Conservation (phyloP, 2,888 invertebrate genomes). For the Drosophila flavopinicola region DNA sequence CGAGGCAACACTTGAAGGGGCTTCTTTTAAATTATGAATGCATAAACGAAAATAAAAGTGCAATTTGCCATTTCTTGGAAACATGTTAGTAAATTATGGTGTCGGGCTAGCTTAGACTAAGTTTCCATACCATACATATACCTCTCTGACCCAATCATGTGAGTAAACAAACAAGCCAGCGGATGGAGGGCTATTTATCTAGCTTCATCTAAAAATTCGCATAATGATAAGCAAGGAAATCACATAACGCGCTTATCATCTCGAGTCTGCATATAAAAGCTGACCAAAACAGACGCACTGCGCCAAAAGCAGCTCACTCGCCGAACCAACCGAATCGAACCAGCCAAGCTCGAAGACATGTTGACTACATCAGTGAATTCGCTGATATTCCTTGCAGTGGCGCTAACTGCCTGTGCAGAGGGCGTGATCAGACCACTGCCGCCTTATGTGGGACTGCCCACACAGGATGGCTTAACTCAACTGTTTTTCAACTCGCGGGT, state of each 20-base stretch:
- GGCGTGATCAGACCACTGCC: slow-evolving; percentile 55
- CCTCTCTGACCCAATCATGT: slow-evolving; percentile 4
- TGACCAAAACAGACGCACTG: slow-evolving; percentile 53
- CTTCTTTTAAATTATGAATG: slow-evolving; percentile 2
- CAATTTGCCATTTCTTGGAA: slow-evolving; percentile 2
- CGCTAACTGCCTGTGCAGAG: slow-evolving; percentile 21
- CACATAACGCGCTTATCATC: slow-evolving; percentile 40
- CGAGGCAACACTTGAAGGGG: background rate
- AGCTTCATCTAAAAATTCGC: slow-evolving; percentile 39
- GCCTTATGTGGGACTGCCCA: slow-evolving; percentile 66
- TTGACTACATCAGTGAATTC: slow-evolving; percentile 7
- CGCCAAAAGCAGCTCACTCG: slow-evolving; percentile 62
- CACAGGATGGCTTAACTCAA: slow-evolving; percentile 67
- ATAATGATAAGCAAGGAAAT: slow-evolving; percentile 40
- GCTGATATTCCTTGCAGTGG: slow-evolving; percentile 29
- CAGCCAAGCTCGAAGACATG: slow-evolving; percentile 25
- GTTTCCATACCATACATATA: slow-evolving; percentile 3
- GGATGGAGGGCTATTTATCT: slow-evolving; percentile 37
- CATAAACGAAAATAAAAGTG: slow-evolving; percentile 38
- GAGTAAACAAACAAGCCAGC: slow-evolving; percentile 40
- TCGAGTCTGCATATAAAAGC: slow-evolving; percentile 60
- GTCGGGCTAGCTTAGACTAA: background rate
- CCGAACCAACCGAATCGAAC: background rate
- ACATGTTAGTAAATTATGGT: background rate
- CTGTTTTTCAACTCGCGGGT: slow-evolving; percentile 71